Evolutionary conservation across 2,113 vertebrate genomes (phyloP).

Genomic region (Odobenus rosmarus): DNA sequence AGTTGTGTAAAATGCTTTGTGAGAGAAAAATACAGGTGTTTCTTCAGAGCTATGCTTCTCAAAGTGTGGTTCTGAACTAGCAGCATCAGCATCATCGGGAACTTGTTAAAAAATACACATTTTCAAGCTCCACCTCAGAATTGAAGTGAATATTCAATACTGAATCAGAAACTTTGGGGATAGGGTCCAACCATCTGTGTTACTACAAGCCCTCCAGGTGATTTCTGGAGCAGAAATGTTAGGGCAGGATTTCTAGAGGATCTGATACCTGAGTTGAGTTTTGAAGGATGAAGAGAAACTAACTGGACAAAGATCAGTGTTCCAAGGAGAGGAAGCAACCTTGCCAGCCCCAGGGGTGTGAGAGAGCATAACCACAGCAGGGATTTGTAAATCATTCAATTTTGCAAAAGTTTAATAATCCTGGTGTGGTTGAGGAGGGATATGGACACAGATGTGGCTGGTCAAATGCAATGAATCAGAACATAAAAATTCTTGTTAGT

Average conservation of each 20-base stretch:
- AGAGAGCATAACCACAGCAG: background rate
- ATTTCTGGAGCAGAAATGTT: background rate
- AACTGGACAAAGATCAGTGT: background rate
- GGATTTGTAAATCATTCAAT: background rate
- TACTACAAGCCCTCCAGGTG: background rate
- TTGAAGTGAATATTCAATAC: background rate
- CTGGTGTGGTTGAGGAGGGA: background rate
- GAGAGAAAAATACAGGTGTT: background rate
- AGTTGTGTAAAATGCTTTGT: background rate
- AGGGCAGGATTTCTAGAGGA: background rate
- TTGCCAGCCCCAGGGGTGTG: accelerated
- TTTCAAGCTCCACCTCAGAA: background rate
- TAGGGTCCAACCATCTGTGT: accelerated
- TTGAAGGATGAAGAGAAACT: background rate
- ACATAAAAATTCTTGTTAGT: background rate
- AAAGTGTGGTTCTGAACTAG: background rate
- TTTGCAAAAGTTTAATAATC: background rate
- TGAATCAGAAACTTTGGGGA: background rate
- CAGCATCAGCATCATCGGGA: background rate
- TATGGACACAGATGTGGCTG: background rate
- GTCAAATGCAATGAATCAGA: background rate
- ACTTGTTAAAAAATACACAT: background rate
- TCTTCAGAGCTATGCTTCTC: background rate
- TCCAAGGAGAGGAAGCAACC: background rate
- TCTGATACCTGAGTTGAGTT: background rate